phyloP scores from a whole-genome alignment of 2,888 invertebrate genomes.

The Notodonta ziczac region DNA sequence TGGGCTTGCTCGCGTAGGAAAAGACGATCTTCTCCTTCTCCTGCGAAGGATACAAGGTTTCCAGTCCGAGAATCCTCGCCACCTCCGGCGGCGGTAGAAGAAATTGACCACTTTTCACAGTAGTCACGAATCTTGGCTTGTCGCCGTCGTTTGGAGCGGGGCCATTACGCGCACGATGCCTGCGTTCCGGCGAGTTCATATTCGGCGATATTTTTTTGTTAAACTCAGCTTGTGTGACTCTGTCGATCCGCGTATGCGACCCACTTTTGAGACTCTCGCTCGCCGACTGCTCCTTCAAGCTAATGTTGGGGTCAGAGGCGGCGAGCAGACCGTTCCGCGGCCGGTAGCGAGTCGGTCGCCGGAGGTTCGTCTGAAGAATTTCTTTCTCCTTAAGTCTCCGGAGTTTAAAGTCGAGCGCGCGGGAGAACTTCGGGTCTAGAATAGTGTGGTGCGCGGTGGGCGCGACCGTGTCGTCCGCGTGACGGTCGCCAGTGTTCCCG shows the following conservation, averaged over 20 bases:
- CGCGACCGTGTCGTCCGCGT: constrained; percentile 26
- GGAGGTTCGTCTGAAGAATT: constrained; percentile 62
- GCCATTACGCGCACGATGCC: constrained; percentile 40
- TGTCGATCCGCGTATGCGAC: constrained; percentile 64
- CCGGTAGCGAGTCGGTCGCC: constrained; percentile 56
- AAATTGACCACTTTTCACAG: constrained; percentile 91
- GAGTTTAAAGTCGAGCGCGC: constrained; percentile 89
- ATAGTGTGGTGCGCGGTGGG: constrained; percentile 50
- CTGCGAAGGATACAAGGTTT: constrained; percentile 63
- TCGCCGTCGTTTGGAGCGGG: constrained; percentile 49
- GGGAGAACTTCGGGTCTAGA: constrained; percentile 85
- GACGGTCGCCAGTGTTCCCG: constrained; percentile 26
- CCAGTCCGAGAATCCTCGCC: constrained; percentile 86
- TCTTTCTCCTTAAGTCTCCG: constrained; percentile 87
- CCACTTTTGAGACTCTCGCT: constrained; percentile 46
- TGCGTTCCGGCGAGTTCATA: constrained; percentile 52
- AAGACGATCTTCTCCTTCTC: constrained; percentile 79
- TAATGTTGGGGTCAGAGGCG: constrained; percentile 86
- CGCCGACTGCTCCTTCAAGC: constrained; percentile 31
- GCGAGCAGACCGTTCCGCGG: constrained; percentile 58
- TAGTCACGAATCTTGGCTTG: constrained; percentile 90
- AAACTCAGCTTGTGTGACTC: constrained; percentile 43
- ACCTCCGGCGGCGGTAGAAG: constrained; percentile 90
- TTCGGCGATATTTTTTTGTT: constrained; percentile 44
- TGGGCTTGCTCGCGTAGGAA: constrained; percentile 87